Base-by-base conservation (phyloP, 2,797 vertebrate species). In the Chelmon rostratus region DNA sequence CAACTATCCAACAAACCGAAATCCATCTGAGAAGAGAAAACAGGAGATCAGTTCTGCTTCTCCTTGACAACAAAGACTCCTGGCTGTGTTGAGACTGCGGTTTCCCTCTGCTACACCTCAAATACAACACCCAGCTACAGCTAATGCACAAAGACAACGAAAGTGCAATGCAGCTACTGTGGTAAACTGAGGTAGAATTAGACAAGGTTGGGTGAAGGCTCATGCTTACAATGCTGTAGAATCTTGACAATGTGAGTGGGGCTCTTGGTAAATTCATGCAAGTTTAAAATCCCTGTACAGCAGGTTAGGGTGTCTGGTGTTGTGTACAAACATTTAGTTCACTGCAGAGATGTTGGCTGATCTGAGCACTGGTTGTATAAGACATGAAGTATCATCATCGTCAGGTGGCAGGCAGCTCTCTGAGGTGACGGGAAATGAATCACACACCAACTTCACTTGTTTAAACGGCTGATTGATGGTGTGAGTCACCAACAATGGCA, bases 381-480 rank as follows among this genome's bases (percentile, higher is more conserved):
- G 74, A 65, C 2, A 6, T 13, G 75, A 77, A 67, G 73, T n/a
- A 61, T 76, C 42, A 54, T 70, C 58, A 1, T 38, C 1, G 19
- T 56, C 37, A 8, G 54, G 23, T 16, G 54, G n/a, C 35, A 8
- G 9, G 25, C n/a, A 46, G 76, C 52, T 59, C 58, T 77, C 65
- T 18, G 67, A 78, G 74, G 63, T 67, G 68, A 73, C 16, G 28
- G 12, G 10, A 47, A 46, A 82, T 78, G 50, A 79, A 77, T 86
- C 74, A 81, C 35, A n/a, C 44, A 4, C 57, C 7, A 80, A 67
- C 58, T 67, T 71, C 23, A 64, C 59, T 52, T 67, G 56, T 83
- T 87, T 80, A 67, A 88, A 77, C 18, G 31, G 44, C n/a, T 80
- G 82, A 83, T 75, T 71, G 76, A 86, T 66, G 75, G 61, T 50